phyloP scores from a whole-genome alignment of 1,140 invertebrate genomes.

The Rhopalosiphum padi region DNA sequence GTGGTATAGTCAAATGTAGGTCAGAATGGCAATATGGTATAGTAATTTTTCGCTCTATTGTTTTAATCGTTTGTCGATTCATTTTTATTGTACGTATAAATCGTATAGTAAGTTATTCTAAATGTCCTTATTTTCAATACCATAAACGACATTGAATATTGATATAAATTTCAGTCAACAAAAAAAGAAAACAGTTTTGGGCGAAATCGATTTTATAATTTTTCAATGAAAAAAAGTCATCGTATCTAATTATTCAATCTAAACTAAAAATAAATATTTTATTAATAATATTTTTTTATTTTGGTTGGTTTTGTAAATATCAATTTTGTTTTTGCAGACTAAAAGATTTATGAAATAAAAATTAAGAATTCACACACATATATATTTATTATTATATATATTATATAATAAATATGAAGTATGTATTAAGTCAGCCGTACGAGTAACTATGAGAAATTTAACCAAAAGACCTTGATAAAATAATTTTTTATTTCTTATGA shows the following conservation, averaged over 20 bases:
- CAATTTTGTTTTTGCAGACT: too few relatives aligned
- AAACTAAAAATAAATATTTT: background rate
- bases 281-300: background rate
- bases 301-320: background rate
- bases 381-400: too few relatives aligned
- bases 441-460: too few relatives aligned
- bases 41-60: background rate
- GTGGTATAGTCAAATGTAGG: background rate
- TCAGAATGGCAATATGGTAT: background rate
- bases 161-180: background rate
- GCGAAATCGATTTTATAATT: background rate
- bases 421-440: background rate
- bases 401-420: too few relatives aligned
- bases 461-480: too few relatives aligned
- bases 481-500: too few relatives aligned
- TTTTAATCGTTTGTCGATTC: background rate
- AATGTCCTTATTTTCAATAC: background rate
- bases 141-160: background rate
- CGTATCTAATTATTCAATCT: background rate
- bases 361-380: background rate
- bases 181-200: background rate
- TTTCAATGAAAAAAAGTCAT: background rate
- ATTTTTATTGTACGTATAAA: constrained; percentile 3
- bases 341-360: background rate
- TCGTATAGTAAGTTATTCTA: background rate